Base-by-base conservation (phyloP, 2,888 invertebrate genomes). In the Plagodis pulveraria region DNA sequence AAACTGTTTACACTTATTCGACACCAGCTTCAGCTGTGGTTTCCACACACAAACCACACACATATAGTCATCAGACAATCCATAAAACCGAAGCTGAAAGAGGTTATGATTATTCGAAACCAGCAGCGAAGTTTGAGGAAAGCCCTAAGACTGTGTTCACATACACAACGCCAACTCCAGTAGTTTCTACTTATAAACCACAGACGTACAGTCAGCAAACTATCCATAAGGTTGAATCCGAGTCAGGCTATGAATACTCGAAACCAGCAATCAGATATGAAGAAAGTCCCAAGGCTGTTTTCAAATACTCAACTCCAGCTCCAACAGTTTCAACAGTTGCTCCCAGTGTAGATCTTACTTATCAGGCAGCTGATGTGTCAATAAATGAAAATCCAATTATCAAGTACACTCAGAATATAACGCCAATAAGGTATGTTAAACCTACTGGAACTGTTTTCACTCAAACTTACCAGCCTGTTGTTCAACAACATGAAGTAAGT, bases 311-410 rank as follows among this genome's bases (percentile, higher is more conserved):
- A 2, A 83, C 86, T 35, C 72, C 84, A 40, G 69, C 78, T 0
- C 81, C 87, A 1, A 62, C 74, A 32, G 74, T 77, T 32, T 77
- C 87, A 10, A 86, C 89, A 40, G 62, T 74, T 6, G 53, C 73
- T 34, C 83, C 89, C 50, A 64, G 75, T 62, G 62, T 81, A 49
- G 76, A 81, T 38, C 51, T 82, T 43, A 65, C 78, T 0, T 87
- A 86, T 65, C 77, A 83, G 62, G 76, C 77, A 54, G 76, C 84
- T 42, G 65, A 62, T 12, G 69, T 72, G 11, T 63, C 70, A 2
- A 71, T 76, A 5, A 89, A 88, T 60, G 81, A 86, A 64, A 89
- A 89, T 51, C 89, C 88, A n/a, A 70, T 88, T n/a, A 49, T 85
- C 0, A 80, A 85, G 63, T 87, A 81, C 45, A 79, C 80, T 0